These are phyloP conservation scores for Anthopleura xanthogrammica DNA, from an alignment of 92 coral and sea anemone species.

Conservation along the genomic window DNA sequence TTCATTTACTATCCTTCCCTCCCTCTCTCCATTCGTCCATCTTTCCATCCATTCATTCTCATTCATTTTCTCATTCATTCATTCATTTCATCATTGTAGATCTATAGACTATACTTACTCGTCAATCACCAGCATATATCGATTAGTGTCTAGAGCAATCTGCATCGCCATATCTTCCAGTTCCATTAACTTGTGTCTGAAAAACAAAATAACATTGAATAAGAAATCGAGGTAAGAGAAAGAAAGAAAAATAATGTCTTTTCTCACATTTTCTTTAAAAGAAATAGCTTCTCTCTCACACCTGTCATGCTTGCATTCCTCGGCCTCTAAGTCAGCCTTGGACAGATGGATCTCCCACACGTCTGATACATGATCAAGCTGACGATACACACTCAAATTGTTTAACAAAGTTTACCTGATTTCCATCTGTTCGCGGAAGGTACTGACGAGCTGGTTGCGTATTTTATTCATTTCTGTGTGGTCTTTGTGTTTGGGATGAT, in stretches of 20 bases:
- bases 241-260: no score
- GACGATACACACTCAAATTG: no score
- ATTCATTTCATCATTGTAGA: neutral
- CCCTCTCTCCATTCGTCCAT: no score
- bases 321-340: neutral
- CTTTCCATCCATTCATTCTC: no score
- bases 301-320: neutral
- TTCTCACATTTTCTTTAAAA: neutral
- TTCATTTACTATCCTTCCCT: no score
- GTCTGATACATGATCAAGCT: neutral
- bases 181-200: slow-evolving; percentile 81
- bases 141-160: slow-evolving; percentile 77
- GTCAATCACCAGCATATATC: slow-evolving; percentile 78
- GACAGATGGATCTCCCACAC: neutral
- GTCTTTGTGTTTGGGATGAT: slow-evolving; percentile 49
- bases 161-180: slow-evolving; percentile 85
- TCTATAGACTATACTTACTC: slow-evolving; percentile 55
- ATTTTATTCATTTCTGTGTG: slow-evolving; percentile 77
- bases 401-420: slow-evolving; percentile 44
- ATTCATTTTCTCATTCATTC: neutral
- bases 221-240: neutral
- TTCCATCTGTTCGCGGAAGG: slow-evolving; percentile 89
- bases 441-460: slow-evolving; percentile 79
- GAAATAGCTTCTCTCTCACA: neutral
- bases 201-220: neutral